Conservation (phyloP, 2,888 invertebrate genomes). For the Stictocephala bisonia region DNA sequence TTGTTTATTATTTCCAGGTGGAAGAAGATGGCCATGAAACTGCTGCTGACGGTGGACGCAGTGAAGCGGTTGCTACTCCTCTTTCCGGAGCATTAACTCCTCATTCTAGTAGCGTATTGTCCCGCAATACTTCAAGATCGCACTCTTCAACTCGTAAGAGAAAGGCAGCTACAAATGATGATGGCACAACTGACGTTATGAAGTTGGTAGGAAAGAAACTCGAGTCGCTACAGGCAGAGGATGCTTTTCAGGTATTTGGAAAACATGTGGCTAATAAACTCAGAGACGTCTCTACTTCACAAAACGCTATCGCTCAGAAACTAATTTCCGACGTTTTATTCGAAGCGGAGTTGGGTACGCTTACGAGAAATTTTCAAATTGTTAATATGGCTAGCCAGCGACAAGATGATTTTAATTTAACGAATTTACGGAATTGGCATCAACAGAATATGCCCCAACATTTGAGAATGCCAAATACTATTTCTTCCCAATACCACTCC, state of each 20-base stretch:
- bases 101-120: slow-evolving; percentile 30
- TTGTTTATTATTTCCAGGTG: slow-evolving; percentile 44
- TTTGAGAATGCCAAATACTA: slow-evolving; percentile 37
- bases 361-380: no score
- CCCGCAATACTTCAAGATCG: slow-evolving; percentile 36
- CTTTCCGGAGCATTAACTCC: slow-evolving; percentile 34
- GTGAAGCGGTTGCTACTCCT: slow-evolving; percentile 42
- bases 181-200: slow-evolving; percentile 55
- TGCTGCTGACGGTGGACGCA: slow-evolving; percentile 47
- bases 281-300: no score
- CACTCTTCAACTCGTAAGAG: slow-evolving; percentile 46
- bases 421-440: slow-evolving; percentile 47
- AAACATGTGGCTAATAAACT: no score
- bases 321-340: no score
- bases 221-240: no score
- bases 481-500: slow-evolving; percentile 48
- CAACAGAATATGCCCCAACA: slow-evolving; percentile 43
- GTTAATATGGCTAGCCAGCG: no score
- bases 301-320: no score
- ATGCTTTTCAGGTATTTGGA: no score
- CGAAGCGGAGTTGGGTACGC: no score
- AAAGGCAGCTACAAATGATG: slow-evolving; percentile 51
- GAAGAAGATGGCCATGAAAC: slow-evolving; percentile 49
- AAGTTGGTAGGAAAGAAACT: no score
- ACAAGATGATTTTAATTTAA: slow-evolving; percentile 54